A percentile compares a stretch with the other conserved stretches of the same genome.
Conservation (phyloP, 2,113 vertebrate species). For the Chloropsis cyanopogon region DNA sequence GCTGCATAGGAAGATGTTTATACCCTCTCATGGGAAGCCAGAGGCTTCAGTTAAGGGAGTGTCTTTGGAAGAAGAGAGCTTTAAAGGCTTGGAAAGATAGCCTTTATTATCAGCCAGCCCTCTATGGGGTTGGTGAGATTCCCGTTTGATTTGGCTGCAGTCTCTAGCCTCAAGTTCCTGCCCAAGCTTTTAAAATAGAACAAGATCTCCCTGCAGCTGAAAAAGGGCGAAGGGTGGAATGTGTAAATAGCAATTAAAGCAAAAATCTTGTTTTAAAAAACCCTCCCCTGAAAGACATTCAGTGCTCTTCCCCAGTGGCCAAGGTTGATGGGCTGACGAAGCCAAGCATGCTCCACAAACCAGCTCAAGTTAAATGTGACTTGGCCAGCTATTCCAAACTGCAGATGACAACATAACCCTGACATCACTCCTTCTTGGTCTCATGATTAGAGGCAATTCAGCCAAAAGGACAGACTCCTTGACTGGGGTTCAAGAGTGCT, state of each 20-base stretch:
- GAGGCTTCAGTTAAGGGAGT: constrained; percentile 50
- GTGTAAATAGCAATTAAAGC: neutral
- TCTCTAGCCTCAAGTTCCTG: neutral
- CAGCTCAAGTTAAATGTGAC: neutral
- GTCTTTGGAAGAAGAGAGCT: constrained; percentile 31
- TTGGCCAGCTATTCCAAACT: neutral
- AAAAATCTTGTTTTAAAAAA: neutral
- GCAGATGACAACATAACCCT: neutral
- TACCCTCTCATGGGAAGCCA: constrained; percentile 26
- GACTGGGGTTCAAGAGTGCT: neutral
- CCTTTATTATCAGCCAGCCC: neutral
- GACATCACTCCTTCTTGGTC: neutral
- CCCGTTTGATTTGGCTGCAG: constrained; percentile 33
- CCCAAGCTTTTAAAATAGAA: constrained; percentile 49
- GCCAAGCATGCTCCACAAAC: neutral
- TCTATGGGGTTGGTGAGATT: constrained; percentile 35
- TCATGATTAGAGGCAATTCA: neutral
- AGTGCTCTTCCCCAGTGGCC: neutral
- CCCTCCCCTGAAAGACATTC: neutral
- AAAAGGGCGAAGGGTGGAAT: neutral
- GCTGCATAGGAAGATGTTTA: neutral
- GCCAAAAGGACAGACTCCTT: neutral
- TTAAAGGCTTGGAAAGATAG: constrained; percentile 31
- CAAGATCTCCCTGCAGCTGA: constrained; percentile 6
- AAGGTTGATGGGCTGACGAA: neutral